phyloP scores from a whole-genome alignment of 2,113 vertebrate species.

The Mastomys natalensis region DNA sequence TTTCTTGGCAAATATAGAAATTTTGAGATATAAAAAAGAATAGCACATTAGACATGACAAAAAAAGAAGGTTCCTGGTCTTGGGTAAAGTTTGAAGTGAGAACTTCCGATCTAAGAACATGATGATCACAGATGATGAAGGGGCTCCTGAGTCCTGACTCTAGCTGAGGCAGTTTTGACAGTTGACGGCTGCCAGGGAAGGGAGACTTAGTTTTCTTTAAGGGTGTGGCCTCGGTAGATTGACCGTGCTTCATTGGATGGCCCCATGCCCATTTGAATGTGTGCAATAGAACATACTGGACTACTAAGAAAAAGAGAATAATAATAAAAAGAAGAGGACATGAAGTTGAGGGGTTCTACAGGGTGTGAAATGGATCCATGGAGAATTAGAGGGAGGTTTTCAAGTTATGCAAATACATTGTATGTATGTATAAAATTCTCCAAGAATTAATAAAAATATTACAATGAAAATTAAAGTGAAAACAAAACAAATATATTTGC shows the following conservation, averaged over 20 bases:
- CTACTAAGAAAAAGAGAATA: background rate
- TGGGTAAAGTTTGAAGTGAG: background rate
- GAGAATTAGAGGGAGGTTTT: background rate
- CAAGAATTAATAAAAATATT: background rate
- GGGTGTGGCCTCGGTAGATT: background rate
- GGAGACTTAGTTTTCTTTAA: background rate
- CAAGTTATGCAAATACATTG: background rate
- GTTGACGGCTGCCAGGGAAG: background rate
- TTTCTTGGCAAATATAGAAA: conserved; percentile 4
- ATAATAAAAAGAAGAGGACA: background rate
- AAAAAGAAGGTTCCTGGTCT: background rate
- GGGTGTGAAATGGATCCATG: too few relatives aligned
- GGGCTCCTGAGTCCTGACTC: background rate
- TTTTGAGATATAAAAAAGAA: background rate
- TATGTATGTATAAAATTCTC: background rate
- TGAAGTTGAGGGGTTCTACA: background rate
- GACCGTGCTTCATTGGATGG: background rate
- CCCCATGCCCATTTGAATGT: too few relatives aligned
- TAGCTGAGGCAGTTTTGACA: too few relatives aligned
- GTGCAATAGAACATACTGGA: background rate
- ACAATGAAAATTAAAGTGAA: background rate
- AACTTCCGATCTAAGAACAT: background rate
- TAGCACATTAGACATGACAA: background rate
- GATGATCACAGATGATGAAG: background rate
- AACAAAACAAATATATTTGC: background rate